Conservation (phyloP, 2,888 invertebrate genomes). For the Aphidius colemani region DNA sequence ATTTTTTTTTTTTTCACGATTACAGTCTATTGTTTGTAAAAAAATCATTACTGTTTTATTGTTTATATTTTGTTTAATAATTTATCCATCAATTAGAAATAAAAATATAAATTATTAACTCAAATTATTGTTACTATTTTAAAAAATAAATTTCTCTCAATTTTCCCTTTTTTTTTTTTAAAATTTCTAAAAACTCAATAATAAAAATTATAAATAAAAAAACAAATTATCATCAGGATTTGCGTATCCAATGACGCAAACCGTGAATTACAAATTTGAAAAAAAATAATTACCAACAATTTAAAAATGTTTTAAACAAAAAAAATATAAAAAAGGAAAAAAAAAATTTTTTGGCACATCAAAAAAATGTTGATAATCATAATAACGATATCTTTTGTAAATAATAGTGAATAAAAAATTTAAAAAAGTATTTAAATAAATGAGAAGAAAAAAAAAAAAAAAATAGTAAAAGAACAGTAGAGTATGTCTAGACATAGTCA, state of each 20-base stretch:
- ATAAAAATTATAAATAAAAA: not conserved
- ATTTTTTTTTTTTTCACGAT: not conserved
- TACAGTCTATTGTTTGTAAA: too few relatives aligned
- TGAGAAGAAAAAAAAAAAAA: slow-evolving; percentile 30
- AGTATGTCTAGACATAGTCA: slow-evolving; percentile 40
- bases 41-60: not conserved
- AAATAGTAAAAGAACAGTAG: not conserved
- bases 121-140: not conserved
- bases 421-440: not conserved
- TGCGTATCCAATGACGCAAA: slow-evolving; percentile 10
- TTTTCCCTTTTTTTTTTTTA: not conserved
- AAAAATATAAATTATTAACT: too few relatives aligned
- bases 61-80: not conserved
- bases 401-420: not conserved
- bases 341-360: not conserved
- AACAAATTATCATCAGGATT: not conserved
- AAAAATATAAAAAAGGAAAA: not conserved
- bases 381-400: not conserved
- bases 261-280: slow-evolving; percentile 18
- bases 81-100: too few relatives aligned
- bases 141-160: not conserved
- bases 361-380: not conserved
- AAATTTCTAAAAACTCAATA: not conserved
- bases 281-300: not conserved
- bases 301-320: not conserved